Evolutionary conservation across 2,113 vertebrate genomes (phyloP).

Genomic region (Verasper variegatus): DNA sequence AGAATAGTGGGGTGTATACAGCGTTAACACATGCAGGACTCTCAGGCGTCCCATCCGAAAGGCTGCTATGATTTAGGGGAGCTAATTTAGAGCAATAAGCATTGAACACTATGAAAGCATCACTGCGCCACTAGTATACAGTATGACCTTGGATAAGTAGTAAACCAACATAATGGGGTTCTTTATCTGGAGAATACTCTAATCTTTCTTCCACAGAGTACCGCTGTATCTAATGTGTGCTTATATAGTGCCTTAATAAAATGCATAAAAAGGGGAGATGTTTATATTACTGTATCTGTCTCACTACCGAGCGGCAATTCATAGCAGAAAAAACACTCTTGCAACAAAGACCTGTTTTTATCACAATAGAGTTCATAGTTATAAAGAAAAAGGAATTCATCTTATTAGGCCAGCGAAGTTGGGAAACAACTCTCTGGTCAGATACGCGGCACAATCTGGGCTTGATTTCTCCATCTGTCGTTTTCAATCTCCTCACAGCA

Average conservation of each 20-base stretch:
- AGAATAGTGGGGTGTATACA: slow-evolving; percentile 73
- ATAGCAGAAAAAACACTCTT: slow-evolving; percentile 51
- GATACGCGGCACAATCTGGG: slow-evolving; percentile 41
- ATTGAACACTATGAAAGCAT: slow-evolving; percentile 77
- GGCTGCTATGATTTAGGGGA: slow-evolving; percentile 80
- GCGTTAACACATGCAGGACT: slow-evolving; percentile 80
- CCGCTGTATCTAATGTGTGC: slow-evolving; percentile 63
- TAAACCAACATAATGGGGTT: slow-evolving; percentile 80
- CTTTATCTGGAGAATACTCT: slow-evolving; percentile 79
- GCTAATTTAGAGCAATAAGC: slow-evolving; percentile 88
- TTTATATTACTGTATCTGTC: slow-evolving; percentile 73
- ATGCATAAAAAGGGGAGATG: slow-evolving; percentile 73
- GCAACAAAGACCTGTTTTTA: slow-evolving; percentile 58
- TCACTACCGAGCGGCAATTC: slow-evolving; percentile 60
- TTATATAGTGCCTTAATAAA: slow-evolving; percentile 75
- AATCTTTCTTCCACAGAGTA: slow-evolving; percentile 65
- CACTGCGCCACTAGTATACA: slow-evolving; percentile 56
- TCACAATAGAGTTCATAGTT: slow-evolving; percentile 40
- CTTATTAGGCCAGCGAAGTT: slow-evolving; percentile 42
- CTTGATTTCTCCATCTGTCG: slow-evolving; percentile 62
- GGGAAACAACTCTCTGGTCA: slow-evolving; percentile 46
- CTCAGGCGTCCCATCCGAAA: slow-evolving; percentile 77
- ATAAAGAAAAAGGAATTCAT: slow-evolving; percentile 65
- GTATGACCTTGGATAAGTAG: slow-evolving; percentile 81
- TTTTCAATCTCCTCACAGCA: slow-evolving; percentile 54